phyloP scores from a whole-genome alignment of 1,140 invertebrate genomes.

The Bombus huntii region DNA sequence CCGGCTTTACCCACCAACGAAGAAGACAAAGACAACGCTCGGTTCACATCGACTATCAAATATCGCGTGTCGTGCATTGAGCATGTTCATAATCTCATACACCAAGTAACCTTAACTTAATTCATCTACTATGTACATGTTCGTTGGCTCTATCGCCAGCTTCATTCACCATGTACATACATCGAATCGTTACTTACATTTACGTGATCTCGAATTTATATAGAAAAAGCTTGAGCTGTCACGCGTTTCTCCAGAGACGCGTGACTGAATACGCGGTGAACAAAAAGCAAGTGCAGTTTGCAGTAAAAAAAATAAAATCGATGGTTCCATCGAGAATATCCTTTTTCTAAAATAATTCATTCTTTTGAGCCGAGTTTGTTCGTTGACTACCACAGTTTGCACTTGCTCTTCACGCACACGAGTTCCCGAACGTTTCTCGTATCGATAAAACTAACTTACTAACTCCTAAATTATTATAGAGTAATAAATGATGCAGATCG shows the following conservation, averaged over 20 bases:
- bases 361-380: not conserved
- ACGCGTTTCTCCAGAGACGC: not conserved
- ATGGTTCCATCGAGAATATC: not conserved
- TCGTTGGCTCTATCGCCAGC: not conserved
- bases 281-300: not conserved
- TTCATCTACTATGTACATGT: slow-evolving; percentile 42
- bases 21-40: not conserved
- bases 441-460: slow-evolving; percentile 4
- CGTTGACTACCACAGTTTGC: not conserved
- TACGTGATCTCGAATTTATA: slow-evolving; percentile 15
- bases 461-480: not conserved
- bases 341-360: not conserved
- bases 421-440: not conserved
- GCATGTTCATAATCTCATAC: slow-evolving; percentile 43
- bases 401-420: not conserved
- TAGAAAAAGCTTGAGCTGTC: slow-evolving; percentile 38
- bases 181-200: slow-evolving; percentile 10
- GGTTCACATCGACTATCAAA: not conserved
- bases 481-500: slow-evolving; percentile 34
- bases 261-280: not conserved
- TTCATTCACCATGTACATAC: not conserved
- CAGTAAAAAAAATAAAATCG: not conserved
- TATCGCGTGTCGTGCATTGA: slow-evolving; percentile 28
- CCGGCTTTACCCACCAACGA: not conserved
- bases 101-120: slow-evolving; percentile 48